Evolutionary conservation across 2,113 vertebrate genomes (phyloP), one percentile per base, ranked within the genome.

Genomic region (Gadus chalcogrammus): DNA sequence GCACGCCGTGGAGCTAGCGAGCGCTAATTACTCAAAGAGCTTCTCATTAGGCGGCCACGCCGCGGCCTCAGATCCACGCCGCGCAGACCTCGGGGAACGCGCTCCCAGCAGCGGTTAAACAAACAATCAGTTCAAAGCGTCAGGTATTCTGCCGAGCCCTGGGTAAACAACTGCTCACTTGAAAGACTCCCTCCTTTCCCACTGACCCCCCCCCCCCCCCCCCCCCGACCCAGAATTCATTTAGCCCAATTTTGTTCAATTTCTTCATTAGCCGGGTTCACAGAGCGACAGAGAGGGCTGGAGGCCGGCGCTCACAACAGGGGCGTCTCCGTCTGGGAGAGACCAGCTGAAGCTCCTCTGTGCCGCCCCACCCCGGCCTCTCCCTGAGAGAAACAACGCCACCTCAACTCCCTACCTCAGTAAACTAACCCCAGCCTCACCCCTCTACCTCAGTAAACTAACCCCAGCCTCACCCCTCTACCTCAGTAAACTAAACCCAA

Each of bases 1-100:
- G 84, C 88, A 84, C 91, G 87, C 80, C 86, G 90, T 83, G 88
- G 67, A 75, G 90, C 92, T 93, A 90, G 75, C 31, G 31, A 35
- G 31, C 61, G 79, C 75, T 42, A 94, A 93, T 81, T 64, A 87
- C 90, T 87, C 88, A 90, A 90, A 90, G 86, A 90, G 84, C 89
- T 93, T 90, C 92, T 94, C 89, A 91, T 92, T 93, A 94, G 88
- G 84, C 88, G 90, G 91, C 88, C 90, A 90, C 88, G 93, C 91
- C 90, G 89, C 81, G 83, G 82, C 86, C 89, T 93, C 93, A 93
- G 86, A 91, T 91, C 90, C 93, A 87, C 71, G 85, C 90, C 93
- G 89, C 89, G 88, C 84, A 90, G 82, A 88, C 89, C 91, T 91
- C 80, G 18, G 87, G 92, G 92, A 93, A 84, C 87, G 83, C 74